Evolutionary conservation across 1,140 invertebrate species (phyloP).

Genomic region (Drosophila lacertosa): DNA sequence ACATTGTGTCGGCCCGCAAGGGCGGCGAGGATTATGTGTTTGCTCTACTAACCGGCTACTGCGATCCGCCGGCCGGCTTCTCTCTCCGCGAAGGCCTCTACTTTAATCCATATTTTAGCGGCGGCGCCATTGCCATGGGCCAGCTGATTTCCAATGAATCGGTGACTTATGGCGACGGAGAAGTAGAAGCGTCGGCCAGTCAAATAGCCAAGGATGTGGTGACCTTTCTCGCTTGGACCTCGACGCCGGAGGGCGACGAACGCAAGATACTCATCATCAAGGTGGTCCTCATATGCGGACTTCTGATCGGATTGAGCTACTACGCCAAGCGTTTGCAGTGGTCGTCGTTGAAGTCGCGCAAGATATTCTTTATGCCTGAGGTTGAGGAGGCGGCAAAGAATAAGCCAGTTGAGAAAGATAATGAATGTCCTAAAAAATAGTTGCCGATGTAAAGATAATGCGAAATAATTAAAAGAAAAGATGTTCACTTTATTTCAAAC

Average conservation of each 20-base stretch:
- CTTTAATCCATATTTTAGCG: conserved; percentile 99
- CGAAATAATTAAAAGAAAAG: conserved; percentile 1
- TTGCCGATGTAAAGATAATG: not conserved
- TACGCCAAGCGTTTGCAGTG: conserved; percentile 95
- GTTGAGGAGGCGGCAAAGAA: conserved; percentile 38
- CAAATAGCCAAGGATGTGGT: conserved; percentile 98
- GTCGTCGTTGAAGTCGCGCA: conserved; percentile 92
- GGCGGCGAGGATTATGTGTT: conserved; percentile 97
- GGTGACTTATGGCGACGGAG: conserved; percentile 92
- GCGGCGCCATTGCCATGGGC: conserved; percentile 98
- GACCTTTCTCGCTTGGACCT: conserved; percentile 96
- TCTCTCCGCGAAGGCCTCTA: conserved; percentile 94
- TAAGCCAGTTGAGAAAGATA: not conserved
- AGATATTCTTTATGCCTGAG: conserved; percentile 90
- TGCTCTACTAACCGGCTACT: conserved; percentile 96
- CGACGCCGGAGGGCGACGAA: conserved; percentile 95
- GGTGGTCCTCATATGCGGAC: conserved; percentile 86
- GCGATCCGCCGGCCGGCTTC: conserved; percentile 96
- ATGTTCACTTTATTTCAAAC: not conserved
- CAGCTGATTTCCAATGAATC: conserved; percentile 89
- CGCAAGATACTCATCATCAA: conserved; percentile 94
- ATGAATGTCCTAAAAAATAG: conserved; percentile 7
- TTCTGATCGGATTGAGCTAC: conserved; percentile 86
- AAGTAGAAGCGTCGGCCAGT: conserved; percentile 94
- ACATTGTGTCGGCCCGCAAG: conserved; percentile 95